Base-by-base conservation (phyloP, 2,113 vertebrate species). In the Lagopus leucura region DNA sequence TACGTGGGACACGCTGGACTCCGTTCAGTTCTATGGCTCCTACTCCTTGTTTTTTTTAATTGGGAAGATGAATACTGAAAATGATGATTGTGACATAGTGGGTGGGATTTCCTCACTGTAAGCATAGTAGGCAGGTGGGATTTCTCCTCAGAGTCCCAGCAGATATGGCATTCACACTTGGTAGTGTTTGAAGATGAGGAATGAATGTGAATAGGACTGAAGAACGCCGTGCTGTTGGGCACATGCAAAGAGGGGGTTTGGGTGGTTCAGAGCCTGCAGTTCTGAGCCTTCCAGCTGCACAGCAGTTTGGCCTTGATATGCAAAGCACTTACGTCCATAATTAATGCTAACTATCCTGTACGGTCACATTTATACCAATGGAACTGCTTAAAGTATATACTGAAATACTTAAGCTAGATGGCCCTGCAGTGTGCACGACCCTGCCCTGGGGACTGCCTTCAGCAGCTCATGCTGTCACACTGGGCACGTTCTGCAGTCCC, bases 151-250 rank as follows among this genome's bases (percentile, higher is more conserved):
- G 42, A 89, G 50, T 21, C 71, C 67, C 82, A 85, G 82, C 92
- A 96, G 94, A 82, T 87, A 55, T 0, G 67, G 84, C 82, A 91
- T 94, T 95, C 92, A 89, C 78, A 10, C 84, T 94, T 85, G 74
- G 58, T 76, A 45, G 84, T 18, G 58, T 86, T 61, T 82, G 92
- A 40, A 61, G 92, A 90, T 89, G 3, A 65, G 43, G 20, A 11
- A 77, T 84, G 89, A 58, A 65, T 77, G 61, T 80, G 64, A 38
- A 48, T 4, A 69, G 66, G 84, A 65, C 89, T 66, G 81, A 88
- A 82, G 67, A 80, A 45, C 11, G 70, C 89, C 1, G 48, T 85
- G 84, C 2, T 8, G 1, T 5, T 60, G 89, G 83, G 86, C 77
- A 48, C 70, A 6, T 40, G 86, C 69, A 61, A 48, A 81, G 84